Conservation (phyloP, 2,888 invertebrate genomes). For the Nemotelus nigrinus region DNA sequence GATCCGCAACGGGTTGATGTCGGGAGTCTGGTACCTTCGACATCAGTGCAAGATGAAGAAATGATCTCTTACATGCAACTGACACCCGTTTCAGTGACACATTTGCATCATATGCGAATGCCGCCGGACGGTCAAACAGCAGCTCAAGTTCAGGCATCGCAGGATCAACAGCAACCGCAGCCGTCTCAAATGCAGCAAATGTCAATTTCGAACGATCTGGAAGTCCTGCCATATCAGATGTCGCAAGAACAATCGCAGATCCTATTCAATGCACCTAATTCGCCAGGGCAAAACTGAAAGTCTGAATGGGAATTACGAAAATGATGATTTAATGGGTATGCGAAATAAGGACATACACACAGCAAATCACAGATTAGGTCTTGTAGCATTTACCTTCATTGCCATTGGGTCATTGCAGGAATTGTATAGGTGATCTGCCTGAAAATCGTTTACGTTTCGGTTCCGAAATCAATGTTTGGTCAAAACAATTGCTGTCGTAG, state of each 20-base stretch:
- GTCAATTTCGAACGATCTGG: slow-evolving; percentile 61
- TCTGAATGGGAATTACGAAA: neutral
- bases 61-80: slow-evolving; percentile 63
- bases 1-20: slow-evolving; percentile 49
- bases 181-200: slow-evolving; percentile 54
- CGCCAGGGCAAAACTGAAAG: slow-evolving; percentile 52
- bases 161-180: slow-evolving; percentile 51
- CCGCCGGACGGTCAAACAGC: slow-evolving; percentile 58
- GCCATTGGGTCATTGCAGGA: no score
- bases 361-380: no score
- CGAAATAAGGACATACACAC: no score
- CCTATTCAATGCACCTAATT: slow-evolving; percentile 61
- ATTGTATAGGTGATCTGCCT: no score
- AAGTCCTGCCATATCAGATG: slow-evolving; percentile 65
- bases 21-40: slow-evolving; percentile 49
- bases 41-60: slow-evolving; percentile 59
- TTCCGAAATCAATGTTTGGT: no score
- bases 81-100: slow-evolving; percentile 56
- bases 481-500: no score
- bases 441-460: no score
- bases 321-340: neutral
- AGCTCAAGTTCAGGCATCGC: slow-evolving; percentile 56
- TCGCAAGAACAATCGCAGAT: slow-evolving; percentile 65
- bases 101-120: slow-evolving; percentile 59
- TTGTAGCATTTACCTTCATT: no score